Evolutionary conservation across 1,140 invertebrate species (phyloP).

Genomic region (Galendromus occidentalis): DNA sequence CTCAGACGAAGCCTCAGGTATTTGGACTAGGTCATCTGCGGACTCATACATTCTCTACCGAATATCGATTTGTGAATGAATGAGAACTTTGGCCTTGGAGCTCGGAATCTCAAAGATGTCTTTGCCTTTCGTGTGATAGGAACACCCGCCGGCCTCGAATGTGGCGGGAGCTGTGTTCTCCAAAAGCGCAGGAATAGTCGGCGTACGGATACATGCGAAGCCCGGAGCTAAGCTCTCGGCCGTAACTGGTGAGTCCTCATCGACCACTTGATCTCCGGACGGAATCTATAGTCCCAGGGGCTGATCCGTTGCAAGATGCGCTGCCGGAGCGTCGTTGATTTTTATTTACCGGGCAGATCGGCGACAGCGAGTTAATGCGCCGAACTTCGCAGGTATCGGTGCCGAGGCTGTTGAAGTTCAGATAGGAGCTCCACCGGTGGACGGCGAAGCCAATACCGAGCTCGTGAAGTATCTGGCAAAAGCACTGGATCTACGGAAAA

Average conservation of each 20-base stretch:
- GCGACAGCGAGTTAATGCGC: no score
- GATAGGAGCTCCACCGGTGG: constrained; percentile 50
- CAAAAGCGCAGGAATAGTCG: background rate
- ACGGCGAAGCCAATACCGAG: constrained; percentile 55
- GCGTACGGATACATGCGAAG: constrained; percentile 38
- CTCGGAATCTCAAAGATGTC: no score
- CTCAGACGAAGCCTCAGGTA: background rate
- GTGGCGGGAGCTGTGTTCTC: background rate
- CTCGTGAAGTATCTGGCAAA: constrained; percentile 47
- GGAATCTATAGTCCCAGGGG: no score
- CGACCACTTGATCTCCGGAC: background rate
- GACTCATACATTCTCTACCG: no score
- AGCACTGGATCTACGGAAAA: constrained; percentile 43
- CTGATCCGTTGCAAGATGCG: no score
- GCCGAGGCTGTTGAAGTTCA: constrained; percentile 39
- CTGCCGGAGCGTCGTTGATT: no score
- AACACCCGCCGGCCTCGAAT: no score
- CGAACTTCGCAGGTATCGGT: constrained; percentile 25
- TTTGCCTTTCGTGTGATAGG: no score
- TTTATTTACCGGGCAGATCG: no score
- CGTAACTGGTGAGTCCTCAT: constrained; percentile 33
- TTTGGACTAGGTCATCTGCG: no score
- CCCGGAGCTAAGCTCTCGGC: constrained; percentile 50
- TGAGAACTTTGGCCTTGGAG: no score
- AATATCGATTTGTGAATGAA: no score